Percentiles rank a stretch among this genome's conserved stretches.
Conservation (phyloP, 2,888 invertebrate species). For the Volucella bombylans region DNA sequence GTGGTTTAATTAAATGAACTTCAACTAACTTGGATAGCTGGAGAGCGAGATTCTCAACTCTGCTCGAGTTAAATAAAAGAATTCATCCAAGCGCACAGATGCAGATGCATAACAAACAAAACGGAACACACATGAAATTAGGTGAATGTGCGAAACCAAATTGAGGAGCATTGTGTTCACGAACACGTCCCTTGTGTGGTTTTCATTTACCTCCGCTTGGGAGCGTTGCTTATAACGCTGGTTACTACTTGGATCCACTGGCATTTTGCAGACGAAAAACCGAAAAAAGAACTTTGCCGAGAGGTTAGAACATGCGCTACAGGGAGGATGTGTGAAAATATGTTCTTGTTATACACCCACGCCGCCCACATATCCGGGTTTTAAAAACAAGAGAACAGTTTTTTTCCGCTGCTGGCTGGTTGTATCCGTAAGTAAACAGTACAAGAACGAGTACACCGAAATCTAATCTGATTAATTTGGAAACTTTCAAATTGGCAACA, state of each 20-base stretch:
- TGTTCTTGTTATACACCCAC: not conserved
- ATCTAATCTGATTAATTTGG: conserved; percentile 34
- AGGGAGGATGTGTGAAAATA: not conserved
- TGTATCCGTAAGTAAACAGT: not conserved
- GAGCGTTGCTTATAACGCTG: no score
- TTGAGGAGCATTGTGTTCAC: conserved; percentile 65
- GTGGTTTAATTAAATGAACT: conserved; percentile 71
- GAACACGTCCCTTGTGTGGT: conserved; percentile 48
- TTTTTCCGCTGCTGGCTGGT: not conserved
- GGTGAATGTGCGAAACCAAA: conserved; percentile 69
- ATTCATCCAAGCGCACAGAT: conserved; percentile 22
- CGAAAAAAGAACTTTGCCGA: not conserved
- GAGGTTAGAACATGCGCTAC: not conserved
- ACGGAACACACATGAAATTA: conserved; percentile 56
- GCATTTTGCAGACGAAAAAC: no score
- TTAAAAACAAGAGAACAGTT: no score
- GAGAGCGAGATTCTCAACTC: conserved; percentile 11
- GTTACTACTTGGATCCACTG: no score
- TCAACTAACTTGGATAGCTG: conserved; percentile 50
- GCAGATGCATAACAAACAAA: conserved; percentile 24
- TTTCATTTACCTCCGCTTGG: conserved; percentile 16
- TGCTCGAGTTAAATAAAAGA: not conserved
- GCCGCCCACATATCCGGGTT: no score
- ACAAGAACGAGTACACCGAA: not conserved
- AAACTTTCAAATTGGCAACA: conserved; percentile 18